Base-by-base conservation (phyloP, 2,888 invertebrate genomes). In the Stenolophus ochropezus region DNA sequence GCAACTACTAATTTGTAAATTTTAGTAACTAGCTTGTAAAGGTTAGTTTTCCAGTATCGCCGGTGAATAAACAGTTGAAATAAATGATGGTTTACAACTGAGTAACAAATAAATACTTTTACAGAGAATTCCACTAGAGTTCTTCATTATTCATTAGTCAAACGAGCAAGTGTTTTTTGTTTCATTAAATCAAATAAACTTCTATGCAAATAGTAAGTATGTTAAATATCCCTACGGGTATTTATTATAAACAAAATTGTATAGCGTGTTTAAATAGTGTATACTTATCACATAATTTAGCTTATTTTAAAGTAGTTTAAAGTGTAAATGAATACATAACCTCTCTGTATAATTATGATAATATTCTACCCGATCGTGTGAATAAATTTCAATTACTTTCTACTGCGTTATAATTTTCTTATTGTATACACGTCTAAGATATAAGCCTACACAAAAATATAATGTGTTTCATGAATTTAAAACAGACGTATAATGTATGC, bases 331-430 rank as follows among this genome's bases (percentile, higher is more conserved):
- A 42, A 42, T 42, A 42, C 33, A 42, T 42, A 42, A 8, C 1
- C 0, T 42, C 33, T n/a, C 33, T 11, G 8, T 42, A 42, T 42
- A 42, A 42, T 42, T 42, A 20, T 21, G 56, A 33, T 18, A 33
- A 27, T 69, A 42, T 16, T 69, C 33, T 69, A 69, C 33, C 18
- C 23, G 33, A 18, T 14, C 27, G 6, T 2, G 33, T 33, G 65
- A 27, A 69, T 69, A 69, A 69, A 69, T 69, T 27, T 69, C 65
- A 69, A 69, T 69, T 69, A 69, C 65, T 69, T 33, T 27, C 27
- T 25, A 2, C 27, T n/a, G 27, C 27, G 14, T n/a, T 69, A 20
- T 69, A 69, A 69, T 69, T 69, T 69, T 33, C 18, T 33, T 16
- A 33, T 69, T 69, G 65, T 69, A 18, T 65, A 33, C 14, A 42